These are phyloP conservation scores for Antheraea mylitta DNA, from an alignment of 1,140 invertebrate genomes.

Conservation along the genomic window DNA sequence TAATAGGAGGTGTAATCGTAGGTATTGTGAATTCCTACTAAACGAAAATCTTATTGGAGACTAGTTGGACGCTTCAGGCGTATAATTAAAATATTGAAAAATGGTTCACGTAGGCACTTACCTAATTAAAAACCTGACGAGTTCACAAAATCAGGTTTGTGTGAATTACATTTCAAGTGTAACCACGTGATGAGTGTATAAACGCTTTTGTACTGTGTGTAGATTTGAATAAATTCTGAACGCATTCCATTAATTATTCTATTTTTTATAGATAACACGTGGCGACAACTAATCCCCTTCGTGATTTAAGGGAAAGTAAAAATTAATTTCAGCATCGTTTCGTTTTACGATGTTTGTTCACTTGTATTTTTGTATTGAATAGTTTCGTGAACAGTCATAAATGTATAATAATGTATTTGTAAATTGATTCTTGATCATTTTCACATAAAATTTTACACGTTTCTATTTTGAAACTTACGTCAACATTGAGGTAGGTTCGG, in stretches of 20 bases:
- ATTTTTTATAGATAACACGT: slow-evolving; percentile 49
- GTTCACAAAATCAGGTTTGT: neutral
- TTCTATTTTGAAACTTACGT: slow-evolving; percentile 14
- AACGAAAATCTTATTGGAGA: slow-evolving; percentile 8
- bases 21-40: neutral
- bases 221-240: slow-evolving; percentile 16
- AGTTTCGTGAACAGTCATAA: neutral
- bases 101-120: neutral
- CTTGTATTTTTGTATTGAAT: slow-evolving; percentile 23
- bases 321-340: slow-evolving; percentile 32
- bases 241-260: slow-evolving; percentile 28
- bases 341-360: slow-evolving; percentile 54
- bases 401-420: too few relatives aligned
- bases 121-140: neutral
- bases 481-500: slow-evolving; percentile 44
- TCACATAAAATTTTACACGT: slow-evolving; percentile 12
- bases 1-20: too few relatives aligned
- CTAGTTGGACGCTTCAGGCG: slow-evolving; percentile 1
- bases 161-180: neutral
- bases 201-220: neutral
- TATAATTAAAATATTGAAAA: neutral
- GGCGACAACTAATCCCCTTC: slow-evolving; percentile 28
- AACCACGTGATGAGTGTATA: neutral
- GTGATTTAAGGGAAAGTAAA: slow-evolving; percentile 24
- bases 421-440: neutral